These are phyloP conservation scores for Gadus chalcogrammus DNA, from an alignment of 2,113 vertebrate genomes.

Conservation along the genomic window DNA sequence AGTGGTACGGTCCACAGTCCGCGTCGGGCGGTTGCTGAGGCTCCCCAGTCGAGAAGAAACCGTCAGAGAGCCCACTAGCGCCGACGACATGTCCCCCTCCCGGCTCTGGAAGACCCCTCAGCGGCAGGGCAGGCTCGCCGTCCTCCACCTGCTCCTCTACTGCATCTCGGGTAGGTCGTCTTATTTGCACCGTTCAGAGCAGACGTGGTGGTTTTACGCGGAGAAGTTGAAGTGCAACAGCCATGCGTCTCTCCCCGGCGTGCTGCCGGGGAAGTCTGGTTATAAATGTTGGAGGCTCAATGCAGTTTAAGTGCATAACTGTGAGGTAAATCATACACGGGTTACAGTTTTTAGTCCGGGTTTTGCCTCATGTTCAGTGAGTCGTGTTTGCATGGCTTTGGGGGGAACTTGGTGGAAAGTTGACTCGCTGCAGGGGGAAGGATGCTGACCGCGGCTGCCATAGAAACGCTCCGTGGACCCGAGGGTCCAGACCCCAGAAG, in stretches of 20 bases:
- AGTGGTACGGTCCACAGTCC: constrained; percentile 74
- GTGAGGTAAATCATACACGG: too few species aligned
- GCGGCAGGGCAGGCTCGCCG: constrained; percentile 29
- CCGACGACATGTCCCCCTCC: constrained; percentile 52
- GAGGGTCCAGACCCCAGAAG: too few species aligned
- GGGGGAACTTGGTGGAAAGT: constrained; percentile 54
- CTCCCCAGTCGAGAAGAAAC: constrained; percentile 58
- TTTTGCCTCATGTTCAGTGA: constrained; percentile 9
- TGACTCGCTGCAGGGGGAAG: constrained; percentile 29
- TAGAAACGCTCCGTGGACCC: constrained; percentile 40
- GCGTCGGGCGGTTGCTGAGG: constrained; percentile 75
- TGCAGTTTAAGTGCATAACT: too few species aligned
- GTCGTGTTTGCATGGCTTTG: not conserved
- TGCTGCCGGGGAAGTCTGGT: constrained; percentile 6
- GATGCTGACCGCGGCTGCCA: constrained; percentile 48
- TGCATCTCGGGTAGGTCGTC: constrained; percentile 65
- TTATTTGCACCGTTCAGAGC: constrained; percentile 9
- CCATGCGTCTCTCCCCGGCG: constrained; percentile 12
- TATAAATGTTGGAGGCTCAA: not conserved
- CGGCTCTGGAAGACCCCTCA: constrained; percentile 49
- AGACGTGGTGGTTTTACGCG: not conserved
- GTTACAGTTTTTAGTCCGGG: not conserved
- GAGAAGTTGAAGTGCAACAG: constrained; percentile 46
- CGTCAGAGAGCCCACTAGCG: constrained; percentile 19
- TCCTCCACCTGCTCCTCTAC: constrained; percentile 53